phyloP scores from a whole-genome alignment of 2,797 vertebrate species.

The Leuciscus waleckii region DNA sequence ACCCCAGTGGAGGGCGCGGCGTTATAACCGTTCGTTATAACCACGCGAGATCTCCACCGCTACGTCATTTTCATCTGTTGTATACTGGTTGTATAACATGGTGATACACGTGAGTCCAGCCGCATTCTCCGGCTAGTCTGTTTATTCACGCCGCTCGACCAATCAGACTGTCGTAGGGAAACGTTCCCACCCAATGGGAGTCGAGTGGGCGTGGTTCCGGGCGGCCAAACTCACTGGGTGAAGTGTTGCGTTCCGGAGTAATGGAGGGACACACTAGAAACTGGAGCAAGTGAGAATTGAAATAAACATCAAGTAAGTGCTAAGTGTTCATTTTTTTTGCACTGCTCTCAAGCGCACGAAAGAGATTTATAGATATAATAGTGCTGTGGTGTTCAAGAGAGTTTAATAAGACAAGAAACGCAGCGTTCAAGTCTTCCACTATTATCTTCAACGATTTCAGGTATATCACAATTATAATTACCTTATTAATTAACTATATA shows the following conservation, averaged over 20 bases:
- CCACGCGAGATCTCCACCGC: neutral
- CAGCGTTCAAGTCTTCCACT: neutral
- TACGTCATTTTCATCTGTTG: slow-evolving; percentile 29
- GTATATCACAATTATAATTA: neutral
- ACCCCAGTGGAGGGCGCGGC: neutral
- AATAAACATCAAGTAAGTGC: slow-evolving; percentile 5
- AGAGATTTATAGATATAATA: neutral
- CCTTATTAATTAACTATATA: neutral
- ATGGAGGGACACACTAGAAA: slow-evolving; percentile 37
- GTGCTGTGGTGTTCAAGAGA: neutral
- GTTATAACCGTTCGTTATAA: neutral
- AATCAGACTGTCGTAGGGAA: slow-evolving; percentile 10
- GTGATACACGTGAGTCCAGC: slow-evolving; percentile 73
- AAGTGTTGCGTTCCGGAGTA: slow-evolving; percentile 66
- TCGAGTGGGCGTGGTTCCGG: slow-evolving; percentile 57
- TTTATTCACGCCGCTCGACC: slow-evolving; percentile 43
- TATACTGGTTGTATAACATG: slow-evolving; percentile 72
- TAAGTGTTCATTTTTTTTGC: neutral
- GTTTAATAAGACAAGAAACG: neutral
- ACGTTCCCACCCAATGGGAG: slow-evolving; percentile 59
- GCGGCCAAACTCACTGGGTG: slow-evolving; percentile 74
- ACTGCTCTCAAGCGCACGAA: neutral
- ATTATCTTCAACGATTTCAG: neutral
- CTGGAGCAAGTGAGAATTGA: slow-evolving; percentile 25
- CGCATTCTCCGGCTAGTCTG: neutral